A percentile compares a stretch with the other conserved stretches of the same genome.
Evolutionary conservation across 2,797 vertebrate genomes (phyloP).

Genomic region (Diglossa cyanea): DNA sequence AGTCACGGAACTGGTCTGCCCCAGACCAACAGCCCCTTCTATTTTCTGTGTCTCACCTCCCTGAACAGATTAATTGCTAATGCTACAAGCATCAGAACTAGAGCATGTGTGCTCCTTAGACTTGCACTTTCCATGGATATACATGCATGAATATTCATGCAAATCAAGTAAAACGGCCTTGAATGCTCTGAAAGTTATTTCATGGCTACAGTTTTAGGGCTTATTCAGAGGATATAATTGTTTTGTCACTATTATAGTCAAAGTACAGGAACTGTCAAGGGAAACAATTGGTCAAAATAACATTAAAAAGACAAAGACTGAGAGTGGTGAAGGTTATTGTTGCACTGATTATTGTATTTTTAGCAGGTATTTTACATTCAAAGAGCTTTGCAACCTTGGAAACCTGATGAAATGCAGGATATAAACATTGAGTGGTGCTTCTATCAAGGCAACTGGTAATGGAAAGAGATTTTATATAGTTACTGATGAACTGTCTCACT

Average conservation of each 20-base stretch:
- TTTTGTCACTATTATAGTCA: neutral
- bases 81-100: neutral
- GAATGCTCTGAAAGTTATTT: neutral
- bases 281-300: neutral
- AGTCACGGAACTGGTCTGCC: neutral
- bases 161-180: neutral
- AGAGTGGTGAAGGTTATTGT: neutral
- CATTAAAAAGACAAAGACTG: neutral
- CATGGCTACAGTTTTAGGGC: neutral
- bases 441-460: neutral
- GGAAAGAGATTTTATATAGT: neutral
- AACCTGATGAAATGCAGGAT: slow-evolving; percentile 2
- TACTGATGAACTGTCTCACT: neutral
- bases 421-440: neutral
- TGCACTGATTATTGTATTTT: slow-evolving; percentile 7
- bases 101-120: fast-evolving
- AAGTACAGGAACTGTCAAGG: neutral
- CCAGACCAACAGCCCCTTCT: neutral
- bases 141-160: neutral
- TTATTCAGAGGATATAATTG: neutral
- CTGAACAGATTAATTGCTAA: neutral
- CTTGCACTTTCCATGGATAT: neutral
- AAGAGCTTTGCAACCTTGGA: neutral
- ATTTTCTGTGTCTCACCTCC: neutral
- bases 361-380: neutral